These are phyloP conservation scores for Heteropelma amictum DNA, from an alignment of 2,888 invertebrate species.

Conservation along the genomic window DNA sequence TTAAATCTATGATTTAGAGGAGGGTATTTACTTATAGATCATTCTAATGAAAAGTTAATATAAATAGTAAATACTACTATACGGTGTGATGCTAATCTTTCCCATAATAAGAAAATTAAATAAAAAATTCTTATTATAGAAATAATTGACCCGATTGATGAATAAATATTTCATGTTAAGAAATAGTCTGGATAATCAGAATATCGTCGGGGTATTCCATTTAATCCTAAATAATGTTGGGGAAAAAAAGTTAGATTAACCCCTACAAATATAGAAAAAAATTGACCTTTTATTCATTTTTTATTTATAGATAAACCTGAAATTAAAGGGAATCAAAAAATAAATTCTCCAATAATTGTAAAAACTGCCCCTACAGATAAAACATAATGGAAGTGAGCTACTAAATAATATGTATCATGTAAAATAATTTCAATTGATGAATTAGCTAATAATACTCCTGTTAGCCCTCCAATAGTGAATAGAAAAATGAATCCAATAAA, in stretches of 20 bases:
- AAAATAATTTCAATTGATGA: constrained; percentile 87
- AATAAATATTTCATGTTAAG: constrained; percentile 84
- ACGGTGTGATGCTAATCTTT: constrained; percentile 89
- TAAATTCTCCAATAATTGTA: constrained; percentile 86
- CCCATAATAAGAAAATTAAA: constrained; percentile 84
- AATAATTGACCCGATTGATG: constrained; percentile 84
- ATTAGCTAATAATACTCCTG: constrained; percentile 85
- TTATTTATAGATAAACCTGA: constrained; percentile 82
- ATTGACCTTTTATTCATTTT: constrained; percentile 84
- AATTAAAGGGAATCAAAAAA: constrained; percentile 86
- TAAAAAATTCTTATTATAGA: constrained; percentile 81
- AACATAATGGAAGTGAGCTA: constrained; percentile 91
- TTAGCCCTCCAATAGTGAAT: constrained; percentile 88
- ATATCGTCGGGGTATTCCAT: constrained; percentile 87
- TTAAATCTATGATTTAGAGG: too few species aligned
- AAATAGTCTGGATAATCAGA: constrained; percentile 86
- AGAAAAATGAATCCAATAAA: constrained; percentile 87
- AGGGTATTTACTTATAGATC: constrained; percentile 77
- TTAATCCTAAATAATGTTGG: constrained; percentile 85
- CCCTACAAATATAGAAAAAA: constrained; percentile 85
- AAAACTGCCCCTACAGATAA: constrained; percentile 89
- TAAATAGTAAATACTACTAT: constrained; percentile 92
- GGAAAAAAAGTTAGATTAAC: constrained; percentile 91
- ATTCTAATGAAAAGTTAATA: constrained; percentile 89
- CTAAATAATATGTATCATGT: constrained; percentile 92